Evolutionary conservation across 2,797 vertebrate species (phyloP).

Genomic region (Pseudochromis fuscus): DNA sequence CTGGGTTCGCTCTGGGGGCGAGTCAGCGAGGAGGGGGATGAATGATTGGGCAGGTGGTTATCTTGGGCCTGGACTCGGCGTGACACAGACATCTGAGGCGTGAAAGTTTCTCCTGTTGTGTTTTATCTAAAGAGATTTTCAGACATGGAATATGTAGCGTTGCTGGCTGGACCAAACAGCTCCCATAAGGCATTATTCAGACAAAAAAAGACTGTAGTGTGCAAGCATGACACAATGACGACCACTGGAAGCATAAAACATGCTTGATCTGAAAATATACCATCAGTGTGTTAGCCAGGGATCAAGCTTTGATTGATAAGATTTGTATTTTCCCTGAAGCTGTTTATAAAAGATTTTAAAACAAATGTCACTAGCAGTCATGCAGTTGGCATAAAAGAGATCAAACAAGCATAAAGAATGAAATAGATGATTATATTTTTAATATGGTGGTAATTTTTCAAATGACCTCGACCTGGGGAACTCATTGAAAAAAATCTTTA

Average conservation of each 20-base stretch:
- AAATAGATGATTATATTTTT: not conserved
- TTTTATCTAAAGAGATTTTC: conserved; percentile 19
- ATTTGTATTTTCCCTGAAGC: too few species aligned
- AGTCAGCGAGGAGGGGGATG: conserved; percentile 51
- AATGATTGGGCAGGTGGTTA: conserved; percentile 70
- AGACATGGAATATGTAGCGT: not conserved
- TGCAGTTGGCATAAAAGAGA: not conserved
- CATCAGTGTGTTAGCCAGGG: too few species aligned
- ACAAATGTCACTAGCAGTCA: not conserved
- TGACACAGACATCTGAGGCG: conserved; percentile 56
- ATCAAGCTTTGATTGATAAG: too few species aligned
- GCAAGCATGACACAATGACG: too few species aligned
- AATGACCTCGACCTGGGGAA: too few species aligned
- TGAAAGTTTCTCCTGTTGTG: conserved; percentile 22
- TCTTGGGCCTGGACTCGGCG: conserved; percentile 48
- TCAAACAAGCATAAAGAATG: not conserved
- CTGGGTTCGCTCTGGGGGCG: conserved; percentile 52
- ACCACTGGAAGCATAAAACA: too few species aligned
- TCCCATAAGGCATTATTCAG: conserved; percentile 9
- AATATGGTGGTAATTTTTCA: too few species aligned
- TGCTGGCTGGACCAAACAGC: not conserved
- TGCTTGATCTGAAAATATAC: too few species aligned
- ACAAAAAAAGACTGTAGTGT: conserved; percentile 1
- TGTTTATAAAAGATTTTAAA: too few species aligned
- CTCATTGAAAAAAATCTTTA: too few species aligned